Conservation (phyloP, 2,888 invertebrate genomes). For the Calameuta filiformis region DNA sequence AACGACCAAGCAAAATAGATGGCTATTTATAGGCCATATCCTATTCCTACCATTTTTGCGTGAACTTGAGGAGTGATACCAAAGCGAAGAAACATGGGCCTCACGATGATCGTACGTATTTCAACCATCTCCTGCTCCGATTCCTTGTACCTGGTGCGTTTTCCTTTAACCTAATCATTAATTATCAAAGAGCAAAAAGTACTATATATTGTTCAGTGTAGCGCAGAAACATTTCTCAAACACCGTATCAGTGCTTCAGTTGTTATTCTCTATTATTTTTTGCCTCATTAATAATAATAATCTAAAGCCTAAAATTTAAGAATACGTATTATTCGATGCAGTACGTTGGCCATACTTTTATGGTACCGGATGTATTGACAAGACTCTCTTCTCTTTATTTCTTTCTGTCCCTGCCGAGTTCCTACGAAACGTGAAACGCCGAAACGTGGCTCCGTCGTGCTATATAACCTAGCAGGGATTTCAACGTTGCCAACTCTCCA, state of each 20-base stretch:
- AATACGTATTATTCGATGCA: not conserved
- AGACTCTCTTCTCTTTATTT: no score
- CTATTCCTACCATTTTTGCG: conserved; percentile 47
- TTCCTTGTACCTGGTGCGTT: not conserved
- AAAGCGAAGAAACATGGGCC: conserved; percentile 24
- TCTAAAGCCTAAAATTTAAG: not conserved
- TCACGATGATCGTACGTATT: conserved; percentile 41
- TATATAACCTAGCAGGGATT: not conserved
- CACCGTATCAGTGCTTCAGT: not conserved
- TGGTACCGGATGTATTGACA: not conserved
- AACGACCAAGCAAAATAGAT: not conserved
- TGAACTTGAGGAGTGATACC: conserved; percentile 48
- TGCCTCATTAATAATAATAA: not conserved
- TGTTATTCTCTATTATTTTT: not conserved
- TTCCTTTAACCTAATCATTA: not conserved
- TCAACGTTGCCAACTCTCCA: not conserved
- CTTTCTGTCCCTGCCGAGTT: not conserved
- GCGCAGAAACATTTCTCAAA: not conserved
- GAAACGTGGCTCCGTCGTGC: not conserved
- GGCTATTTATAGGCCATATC: conserved; percentile 48
- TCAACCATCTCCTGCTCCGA: not conserved
- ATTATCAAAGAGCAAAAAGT: not conserved
- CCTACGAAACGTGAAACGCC: not conserved
- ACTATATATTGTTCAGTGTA: not conserved
- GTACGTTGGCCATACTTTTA: not conserved